Conservation (phyloP, 2,888 invertebrate genomes). For the Timema cristinae region DNA sequence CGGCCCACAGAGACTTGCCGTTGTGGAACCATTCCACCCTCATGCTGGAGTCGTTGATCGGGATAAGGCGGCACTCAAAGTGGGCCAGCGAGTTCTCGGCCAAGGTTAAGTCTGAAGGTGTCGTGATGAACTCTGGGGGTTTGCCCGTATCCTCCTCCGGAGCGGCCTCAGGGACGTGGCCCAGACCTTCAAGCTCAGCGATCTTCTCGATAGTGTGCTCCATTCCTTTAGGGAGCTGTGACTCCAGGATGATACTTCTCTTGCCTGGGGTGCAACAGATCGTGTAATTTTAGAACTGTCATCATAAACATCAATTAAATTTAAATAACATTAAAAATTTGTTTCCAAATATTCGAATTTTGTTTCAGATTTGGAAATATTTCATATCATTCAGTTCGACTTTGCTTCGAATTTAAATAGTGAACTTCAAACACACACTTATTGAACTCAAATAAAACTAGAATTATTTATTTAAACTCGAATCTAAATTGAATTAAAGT, state of each 20-base stretch:
- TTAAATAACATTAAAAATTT: too few species aligned
- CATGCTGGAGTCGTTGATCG: conserved; percentile 89
- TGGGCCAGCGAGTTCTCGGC: conserved; percentile 86
- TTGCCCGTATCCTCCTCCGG: conserved; percentile 80
- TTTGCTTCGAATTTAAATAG: neutral
- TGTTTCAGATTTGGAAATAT: too few species aligned
- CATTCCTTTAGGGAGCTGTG: conserved; percentile 89
- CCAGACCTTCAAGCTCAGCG: conserved; percentile 84
- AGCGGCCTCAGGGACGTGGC: conserved; percentile 59
- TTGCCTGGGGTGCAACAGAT: conserved; percentile 49
- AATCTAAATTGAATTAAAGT: neutral
- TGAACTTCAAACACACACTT: neutral
- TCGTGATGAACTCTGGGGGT: conserved; percentile 86
- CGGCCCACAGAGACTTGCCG: conserved; percentile 85
- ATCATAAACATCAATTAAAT: too few species aligned
- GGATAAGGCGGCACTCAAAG: conserved; percentile 85
- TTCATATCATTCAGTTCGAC: too few species aligned
- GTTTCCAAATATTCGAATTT: too few species aligned
- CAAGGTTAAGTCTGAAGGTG: conserved; percentile 77
- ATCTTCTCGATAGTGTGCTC: conserved; percentile 91
- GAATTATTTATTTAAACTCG: neutral
- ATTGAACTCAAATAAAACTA: neutral
- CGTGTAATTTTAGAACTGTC: neutral
- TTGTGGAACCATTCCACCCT: conserved; percentile 97
- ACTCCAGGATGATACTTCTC: conserved; percentile 85